Evolutionary conservation across 2,888 invertebrate genomes (phyloP), one percentile per base, ranked within the genome.

Genomic region (Phyto melanocephala): DNA sequence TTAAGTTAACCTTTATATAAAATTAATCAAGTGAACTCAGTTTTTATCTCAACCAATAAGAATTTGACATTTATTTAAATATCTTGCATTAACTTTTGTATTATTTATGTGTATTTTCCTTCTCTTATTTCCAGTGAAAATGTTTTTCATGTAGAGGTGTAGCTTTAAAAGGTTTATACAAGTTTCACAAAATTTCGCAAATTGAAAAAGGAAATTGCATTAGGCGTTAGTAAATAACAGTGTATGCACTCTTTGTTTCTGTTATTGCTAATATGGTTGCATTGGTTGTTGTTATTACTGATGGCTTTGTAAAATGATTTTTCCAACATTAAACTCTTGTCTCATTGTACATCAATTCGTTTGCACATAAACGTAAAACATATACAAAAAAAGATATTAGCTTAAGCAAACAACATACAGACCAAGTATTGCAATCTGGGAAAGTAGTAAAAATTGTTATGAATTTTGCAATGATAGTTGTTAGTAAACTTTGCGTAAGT

Each of bases 161-260:
- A 33, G 56, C 56, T 33, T 50, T 75, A 75, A 65, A 50, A 63
- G 75, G 56, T 74, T 52, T 68, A 63, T 40, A n/a, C n/a, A 63
- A 70, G 63, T 65, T 52, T 65, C 37, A 70, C 28, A 70, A 50
- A 58, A 35, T 67, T 72, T 68, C 56, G 24, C 63, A 58, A 75
- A 75, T 58, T 17, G 70, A 33, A 71, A 80, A 65, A 58, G 70
- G 63, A 80, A 63, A 75, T 75, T 70, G 68, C 63, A 75, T 80
- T 63, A 80, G 74, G 47, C 54, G 33, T 58, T 67, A 72, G 60
- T 67, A 50, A 70, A 75, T 75, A 75, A 80, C 33, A 80, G 15
- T 62, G n/a, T n/a, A n/a, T n/a, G 33, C 37, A 72, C 17, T 47
- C n/a, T 52, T 40, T 58, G 37, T 1, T 50, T 65, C 35, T 74